Conservation (phyloP, 2,797 vertebrate genomes). For the Discoglossus pictus region DNA sequence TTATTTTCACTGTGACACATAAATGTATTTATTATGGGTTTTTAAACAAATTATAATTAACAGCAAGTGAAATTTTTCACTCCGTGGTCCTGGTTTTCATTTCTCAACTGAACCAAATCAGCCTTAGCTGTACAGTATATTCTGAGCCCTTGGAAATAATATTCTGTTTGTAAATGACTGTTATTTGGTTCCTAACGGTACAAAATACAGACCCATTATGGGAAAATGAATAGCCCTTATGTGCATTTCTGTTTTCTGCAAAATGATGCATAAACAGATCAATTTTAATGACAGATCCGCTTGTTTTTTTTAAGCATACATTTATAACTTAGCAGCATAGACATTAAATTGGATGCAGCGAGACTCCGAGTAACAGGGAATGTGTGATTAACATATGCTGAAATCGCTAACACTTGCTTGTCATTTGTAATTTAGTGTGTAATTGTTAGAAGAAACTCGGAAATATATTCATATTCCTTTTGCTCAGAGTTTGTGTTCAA, state of each 20-base stretch:
- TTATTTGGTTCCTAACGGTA: too few species aligned
- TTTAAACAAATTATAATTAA: too few species aligned
- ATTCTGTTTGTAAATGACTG: too few species aligned
- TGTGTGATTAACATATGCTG: constrained; percentile 41
- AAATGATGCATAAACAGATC: constrained; percentile 32
- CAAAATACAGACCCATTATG: background rate
- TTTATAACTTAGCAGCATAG: constrained; percentile 23
- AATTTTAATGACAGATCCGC: constrained; percentile 9
- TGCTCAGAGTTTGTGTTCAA: background rate
- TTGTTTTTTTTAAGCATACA: background rate
- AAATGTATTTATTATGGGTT: too few species aligned
- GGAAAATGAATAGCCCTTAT: constrained; percentile 1
- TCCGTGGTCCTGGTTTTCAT: too few species aligned
- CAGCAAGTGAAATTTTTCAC: too few species aligned
- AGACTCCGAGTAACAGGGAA: constrained; percentile 37
- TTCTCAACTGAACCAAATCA: too few species aligned
- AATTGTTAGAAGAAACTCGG: constrained; percentile 8
- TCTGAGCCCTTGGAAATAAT: too few species aligned
- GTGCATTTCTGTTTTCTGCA: constrained; percentile 4
- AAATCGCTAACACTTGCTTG: constrained; percentile 32
- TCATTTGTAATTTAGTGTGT: constrained; percentile 43
- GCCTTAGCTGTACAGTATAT: too few species aligned
- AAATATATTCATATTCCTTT: background rate
- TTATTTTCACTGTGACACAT: too few species aligned
- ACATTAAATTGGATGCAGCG: constrained; percentile 37